Evolutionary conservation across 2,113 vertebrate genomes (phyloP).

Genomic region (Microtus ochrogaster): DNA sequence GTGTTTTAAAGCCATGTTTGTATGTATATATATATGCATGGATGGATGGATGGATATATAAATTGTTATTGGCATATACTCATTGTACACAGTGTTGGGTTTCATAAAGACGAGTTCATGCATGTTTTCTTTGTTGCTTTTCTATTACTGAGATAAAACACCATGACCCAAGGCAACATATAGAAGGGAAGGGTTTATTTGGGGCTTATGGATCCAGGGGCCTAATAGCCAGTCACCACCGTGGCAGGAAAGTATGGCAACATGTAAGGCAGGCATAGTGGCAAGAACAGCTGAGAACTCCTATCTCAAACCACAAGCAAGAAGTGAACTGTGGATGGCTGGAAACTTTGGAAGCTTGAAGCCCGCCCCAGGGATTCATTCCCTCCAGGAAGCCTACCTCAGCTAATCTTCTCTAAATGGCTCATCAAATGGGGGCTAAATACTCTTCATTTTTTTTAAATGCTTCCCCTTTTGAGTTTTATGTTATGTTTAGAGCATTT

Average conservation of each 20-base stretch:
- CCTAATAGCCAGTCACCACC: not conserved
- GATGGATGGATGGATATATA: not conserved
- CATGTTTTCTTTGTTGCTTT: not conserved
- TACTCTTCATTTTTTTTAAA: not conserved
- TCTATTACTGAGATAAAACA: not conserved
- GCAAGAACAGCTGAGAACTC: not conserved
- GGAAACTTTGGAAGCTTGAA: not conserved
- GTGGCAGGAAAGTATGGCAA: not conserved
- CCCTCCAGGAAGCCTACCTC: not conserved
- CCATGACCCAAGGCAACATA: not conserved
- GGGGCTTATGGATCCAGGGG: not conserved
- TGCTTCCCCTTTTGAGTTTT: not conserved
- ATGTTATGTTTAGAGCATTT: not conserved
- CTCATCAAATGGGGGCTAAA: not conserved
- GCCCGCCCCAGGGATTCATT: too few relatives aligned
- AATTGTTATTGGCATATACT: not conserved
- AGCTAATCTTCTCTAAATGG: not conserved
- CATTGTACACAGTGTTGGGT: not conserved
- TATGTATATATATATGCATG: not conserved
- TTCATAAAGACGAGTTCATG: not conserved
- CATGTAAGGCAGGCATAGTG: not conserved
- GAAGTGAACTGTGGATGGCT: not conserved
- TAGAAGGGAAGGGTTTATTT: not conserved
- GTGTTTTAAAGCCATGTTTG: not conserved
- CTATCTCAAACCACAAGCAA: not conserved